These are phyloP conservation scores for Tenthredo amoena DNA, from an alignment of 2,888 invertebrate genomes.

Conservation along the genomic window DNA sequence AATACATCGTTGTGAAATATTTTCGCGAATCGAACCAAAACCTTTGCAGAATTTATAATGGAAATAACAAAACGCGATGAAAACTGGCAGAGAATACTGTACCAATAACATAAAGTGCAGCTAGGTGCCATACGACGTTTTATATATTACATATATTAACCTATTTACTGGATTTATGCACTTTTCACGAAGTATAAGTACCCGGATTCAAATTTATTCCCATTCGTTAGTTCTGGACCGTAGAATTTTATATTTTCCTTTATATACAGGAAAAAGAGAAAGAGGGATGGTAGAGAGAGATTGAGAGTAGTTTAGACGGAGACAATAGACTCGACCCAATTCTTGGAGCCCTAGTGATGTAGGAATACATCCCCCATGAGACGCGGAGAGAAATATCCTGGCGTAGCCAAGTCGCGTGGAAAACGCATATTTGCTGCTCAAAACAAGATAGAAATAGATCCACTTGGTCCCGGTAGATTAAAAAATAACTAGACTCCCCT, in stretches of 20 bases:
- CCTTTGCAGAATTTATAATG: neutral
- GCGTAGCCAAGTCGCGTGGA: constrained; percentile 7
- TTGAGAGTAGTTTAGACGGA: neutral
- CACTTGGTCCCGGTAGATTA: constrained; percentile 10
- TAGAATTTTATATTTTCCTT: neutral
- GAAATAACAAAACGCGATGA: neutral
- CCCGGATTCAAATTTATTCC: neutral
- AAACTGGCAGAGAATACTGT: neutral
- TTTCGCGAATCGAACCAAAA: neutral
- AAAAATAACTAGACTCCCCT: constrained; percentile 5
- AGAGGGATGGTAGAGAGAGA: neutral
- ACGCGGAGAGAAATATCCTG: neutral
- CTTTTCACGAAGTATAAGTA: neutral
- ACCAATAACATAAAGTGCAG: neutral
- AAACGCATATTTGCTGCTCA: constrained; percentile 22
- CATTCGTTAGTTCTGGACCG: neutral
- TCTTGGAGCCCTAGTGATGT: neutral
- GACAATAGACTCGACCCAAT: constrained; percentile 7
- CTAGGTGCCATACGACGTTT: neutral
- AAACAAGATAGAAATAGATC: constrained; percentile 26
- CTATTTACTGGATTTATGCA: neutral
- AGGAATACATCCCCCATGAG: constrained; percentile 11
- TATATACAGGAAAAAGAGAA: neutral
- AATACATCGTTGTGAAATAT: neutral
- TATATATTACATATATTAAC: neutral